These are phyloP conservation scores for Nephrotoma flavescens DNA, from an alignment of 2,888 invertebrate species.

Conservation along the genomic window DNA sequence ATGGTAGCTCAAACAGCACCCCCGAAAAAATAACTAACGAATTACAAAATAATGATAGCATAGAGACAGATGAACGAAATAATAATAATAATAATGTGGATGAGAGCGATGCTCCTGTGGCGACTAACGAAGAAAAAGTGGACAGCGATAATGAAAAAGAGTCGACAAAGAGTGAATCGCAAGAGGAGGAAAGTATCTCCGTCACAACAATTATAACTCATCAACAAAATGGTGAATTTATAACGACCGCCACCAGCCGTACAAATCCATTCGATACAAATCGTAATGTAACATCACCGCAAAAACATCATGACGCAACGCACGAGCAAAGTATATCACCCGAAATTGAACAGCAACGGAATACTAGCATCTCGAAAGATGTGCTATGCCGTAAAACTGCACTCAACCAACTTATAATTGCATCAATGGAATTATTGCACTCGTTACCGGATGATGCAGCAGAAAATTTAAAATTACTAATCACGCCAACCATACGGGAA, in stretches of 20 bases:
- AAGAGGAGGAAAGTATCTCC: slow-evolving; percentile 25
- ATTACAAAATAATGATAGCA: background rate
- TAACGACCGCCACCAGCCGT: slow-evolving; percentile 15
- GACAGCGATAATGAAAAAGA: slow-evolving; percentile 6
- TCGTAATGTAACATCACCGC: slow-evolving; percentile 23
- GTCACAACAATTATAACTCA: slow-evolving; percentile 27
- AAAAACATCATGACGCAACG: slow-evolving; percentile 16
- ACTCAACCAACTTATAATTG: slow-evolving; percentile 72
- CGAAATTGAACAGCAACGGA: slow-evolving; percentile 70
- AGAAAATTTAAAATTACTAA: slow-evolving; percentile 31
- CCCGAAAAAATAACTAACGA: slow-evolving; percentile 7
- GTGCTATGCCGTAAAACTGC: slow-evolving; percentile 73
- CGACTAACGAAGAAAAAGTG: background rate
- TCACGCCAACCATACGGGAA: slow-evolving; percentile 33
- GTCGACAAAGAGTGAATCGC: slow-evolving; percentile 23
- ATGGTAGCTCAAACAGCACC: background rate
- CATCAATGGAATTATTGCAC: slow-evolving; percentile 63
- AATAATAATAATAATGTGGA: background rate
- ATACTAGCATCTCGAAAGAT: slow-evolving; percentile 72
- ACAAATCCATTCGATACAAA: slow-evolving; percentile 31
- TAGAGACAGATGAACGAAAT: slow-evolving; percentile 22
- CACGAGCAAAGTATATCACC: slow-evolving; percentile 35
- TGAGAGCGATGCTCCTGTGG: background rate
- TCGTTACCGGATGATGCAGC: slow-evolving; percentile 46
- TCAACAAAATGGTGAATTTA: slow-evolving; percentile 20